phyloP scores from a whole-genome alignment of 2,113 vertebrate genomes.

The Brachirus orientalis region DNA sequence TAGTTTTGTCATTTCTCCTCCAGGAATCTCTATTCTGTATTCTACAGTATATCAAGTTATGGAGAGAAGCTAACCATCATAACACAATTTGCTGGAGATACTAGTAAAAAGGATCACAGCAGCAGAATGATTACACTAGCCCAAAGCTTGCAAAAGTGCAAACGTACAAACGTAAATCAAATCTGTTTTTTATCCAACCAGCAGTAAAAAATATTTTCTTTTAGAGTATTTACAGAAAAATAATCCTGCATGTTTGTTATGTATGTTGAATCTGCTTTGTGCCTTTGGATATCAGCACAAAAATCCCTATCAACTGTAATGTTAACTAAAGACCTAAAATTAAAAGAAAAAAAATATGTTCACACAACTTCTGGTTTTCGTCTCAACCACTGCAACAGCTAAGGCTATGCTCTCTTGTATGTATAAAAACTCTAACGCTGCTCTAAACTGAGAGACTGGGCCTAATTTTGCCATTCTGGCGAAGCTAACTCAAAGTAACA shows the following conservation, averaged over 20 bases:
- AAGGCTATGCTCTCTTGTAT: constrained; percentile 11
- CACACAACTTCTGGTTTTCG: no score
- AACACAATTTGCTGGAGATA: constrained; percentile 21
- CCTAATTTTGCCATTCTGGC: constrained; percentile 25
- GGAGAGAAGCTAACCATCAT: constrained; percentile 40
- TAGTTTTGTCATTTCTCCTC: constrained; percentile 62
- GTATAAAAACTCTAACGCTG: constrained; percentile 4
- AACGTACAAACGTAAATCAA: neutral
- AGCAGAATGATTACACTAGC: neutral
- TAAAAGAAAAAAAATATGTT: neutral
- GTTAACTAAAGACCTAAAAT: neutral
- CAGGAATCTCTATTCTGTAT: constrained; percentile 34
- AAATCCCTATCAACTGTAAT: no score
- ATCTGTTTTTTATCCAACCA: no score
- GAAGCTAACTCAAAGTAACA: constrained; percentile 9
- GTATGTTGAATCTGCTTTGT: constrained; percentile 9
- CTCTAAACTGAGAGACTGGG: constrained; percentile 10
- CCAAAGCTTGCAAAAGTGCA: constrained; percentile 13
- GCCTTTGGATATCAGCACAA: constrained; percentile 5
- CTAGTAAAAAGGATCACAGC: constrained; percentile 4
- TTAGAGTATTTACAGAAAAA: no score
- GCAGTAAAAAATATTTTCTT: no score
- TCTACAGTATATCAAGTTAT: constrained; percentile 24
- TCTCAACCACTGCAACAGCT: constrained; percentile 2
- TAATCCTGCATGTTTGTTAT: neutral